Conservation (phyloP, 2,113 vertebrate genomes). For the Alosa alosa region DNA sequence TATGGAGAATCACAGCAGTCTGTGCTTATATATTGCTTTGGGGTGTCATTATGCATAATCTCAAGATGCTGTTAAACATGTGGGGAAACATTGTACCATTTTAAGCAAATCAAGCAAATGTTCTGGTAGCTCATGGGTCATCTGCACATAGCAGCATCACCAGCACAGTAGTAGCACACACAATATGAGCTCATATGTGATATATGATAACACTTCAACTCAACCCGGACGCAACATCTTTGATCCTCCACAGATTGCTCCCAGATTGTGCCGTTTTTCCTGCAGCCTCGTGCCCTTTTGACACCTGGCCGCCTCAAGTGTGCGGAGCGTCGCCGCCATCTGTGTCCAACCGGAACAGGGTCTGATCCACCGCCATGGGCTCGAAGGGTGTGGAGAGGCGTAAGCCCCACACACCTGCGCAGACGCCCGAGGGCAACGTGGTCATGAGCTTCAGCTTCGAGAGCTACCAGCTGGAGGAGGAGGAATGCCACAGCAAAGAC, state of each 20-base stretch:
- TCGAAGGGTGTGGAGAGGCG: slow-evolving; percentile 76
- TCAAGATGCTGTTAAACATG: background rate
- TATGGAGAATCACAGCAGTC: background rate
- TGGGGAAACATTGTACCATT: background rate
- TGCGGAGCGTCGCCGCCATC: background rate
- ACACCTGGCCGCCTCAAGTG: background rate
- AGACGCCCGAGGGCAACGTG: slow-evolving; percentile 76
- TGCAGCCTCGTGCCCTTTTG: background rate
- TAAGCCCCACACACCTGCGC: slow-evolving; percentile 72
- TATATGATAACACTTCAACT: background rate
- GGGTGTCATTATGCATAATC: background rate
- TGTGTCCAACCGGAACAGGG: background rate
- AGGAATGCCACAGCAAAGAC: slow-evolving; percentile 72
- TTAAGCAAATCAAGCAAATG: background rate
- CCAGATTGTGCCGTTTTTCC: background rate
- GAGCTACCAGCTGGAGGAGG: slow-evolving; percentile 89
- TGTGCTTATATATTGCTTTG: background rate
- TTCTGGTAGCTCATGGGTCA: background rate
- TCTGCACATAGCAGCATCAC: background rate
- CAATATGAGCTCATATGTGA: background rate
- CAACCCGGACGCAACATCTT: background rate
- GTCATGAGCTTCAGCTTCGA: slow-evolving; percentile 94
- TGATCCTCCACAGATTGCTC: background rate
- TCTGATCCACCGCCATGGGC: slow-evolving; percentile 68
- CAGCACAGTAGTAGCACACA: background rate